Percentiles rank a stretch among this genome's conserved stretches.
Evolutionary conservation across 2,888 invertebrate species (phyloP).

Genomic region (Muschampia plurimacula): DNA sequence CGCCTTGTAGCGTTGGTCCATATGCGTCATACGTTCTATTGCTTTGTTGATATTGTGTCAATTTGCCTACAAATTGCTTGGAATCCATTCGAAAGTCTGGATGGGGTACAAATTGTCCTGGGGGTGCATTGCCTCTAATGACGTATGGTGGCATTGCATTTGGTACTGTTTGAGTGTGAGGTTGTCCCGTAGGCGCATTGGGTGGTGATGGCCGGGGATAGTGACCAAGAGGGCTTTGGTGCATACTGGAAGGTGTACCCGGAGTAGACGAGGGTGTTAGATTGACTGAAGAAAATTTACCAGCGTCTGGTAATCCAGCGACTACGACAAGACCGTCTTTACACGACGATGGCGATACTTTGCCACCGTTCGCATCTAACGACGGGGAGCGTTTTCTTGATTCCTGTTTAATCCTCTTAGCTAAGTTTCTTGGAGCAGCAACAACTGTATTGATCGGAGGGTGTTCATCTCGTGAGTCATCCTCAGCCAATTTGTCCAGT

Average conservation of each 20-base stretch:
- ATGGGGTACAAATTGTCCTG: constrained; percentile 79
- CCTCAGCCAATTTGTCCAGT: constrained; percentile 91
- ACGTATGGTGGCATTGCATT: constrained; percentile 86
- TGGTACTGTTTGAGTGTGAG: constrained; percentile 86
- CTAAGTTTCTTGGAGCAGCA: constrained; percentile 79
- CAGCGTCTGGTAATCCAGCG: constrained; percentile 81
- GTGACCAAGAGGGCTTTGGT: constrained; percentile 87
- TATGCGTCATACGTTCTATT: constrained; percentile 75
- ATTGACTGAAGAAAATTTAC: constrained; percentile 87
- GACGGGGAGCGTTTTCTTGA: constrained; percentile 86
- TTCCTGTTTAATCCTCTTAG: constrained; percentile 84
- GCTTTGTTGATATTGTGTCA: constrained; percentile 76
- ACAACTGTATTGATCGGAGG: constrained; percentile 87
- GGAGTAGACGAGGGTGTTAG: constrained; percentile 88
- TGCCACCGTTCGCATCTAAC: constrained; percentile 74
- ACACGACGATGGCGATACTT: constrained; percentile 83
- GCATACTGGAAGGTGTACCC: constrained; percentile 87
- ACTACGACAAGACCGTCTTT: constrained; percentile 80
- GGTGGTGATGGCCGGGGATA: constrained; percentile 90
- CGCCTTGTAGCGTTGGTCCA: constrained; percentile 63
- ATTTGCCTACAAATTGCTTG: constrained; percentile 79
- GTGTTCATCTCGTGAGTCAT: constrained; percentile 91
- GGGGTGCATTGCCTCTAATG: constrained; percentile 81
- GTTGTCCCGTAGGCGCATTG: constrained; percentile 86
- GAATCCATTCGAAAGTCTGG: constrained; percentile 83